Evolutionary conservation across 2,113 vertebrate genomes (phyloP), one percentile per base, ranked within the genome.

Genomic region (Petroica traversi): DNA sequence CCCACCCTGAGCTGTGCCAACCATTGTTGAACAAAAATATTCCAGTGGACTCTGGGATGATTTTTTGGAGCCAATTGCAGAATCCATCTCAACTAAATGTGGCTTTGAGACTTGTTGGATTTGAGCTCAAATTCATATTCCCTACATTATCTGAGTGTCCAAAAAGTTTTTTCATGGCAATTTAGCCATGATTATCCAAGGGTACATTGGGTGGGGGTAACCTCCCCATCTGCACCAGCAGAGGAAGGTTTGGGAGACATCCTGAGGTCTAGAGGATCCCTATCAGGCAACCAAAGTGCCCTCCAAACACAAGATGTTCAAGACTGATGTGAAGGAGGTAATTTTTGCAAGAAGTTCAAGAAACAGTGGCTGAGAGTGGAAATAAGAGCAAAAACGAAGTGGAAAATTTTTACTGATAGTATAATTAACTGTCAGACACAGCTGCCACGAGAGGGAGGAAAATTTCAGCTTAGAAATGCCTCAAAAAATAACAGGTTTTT

Each of bases 151-250:
- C 24, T 69, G 31, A 19, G 10, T 12, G 5, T 20, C 55, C 54
- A 68, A 12, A 86, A 19, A 0, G 8, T 20, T 67, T 51, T 85
- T 80, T 49, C 28, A 46, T 20, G 41, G 5, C 24, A 78, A 23
- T 72, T 88, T 63, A 72, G 7, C 7, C 18, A 15, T 17, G 22
- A n/a, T n/a, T 85, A 15, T 38, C 11, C 40, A 67, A 24, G 12
- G 1, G 1, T 55, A 25, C 3, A 9, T 41, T 38, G 20, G n/a
- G 29, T 14, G 19, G 15, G 3, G 5, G 3, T 9, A 43, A 62
- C 4, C 2, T 80, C 6, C 14, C 4, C 3, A 28, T 41, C 49
- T 80, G 34, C 25, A 66, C 2, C 34, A 66, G 2, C 51, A 75
- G 13, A 16, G 54, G 57, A 82, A 75, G 13, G 5, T 22, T 31